A percentile compares a stretch with the other conserved stretches of the same genome.
These are phyloP conservation scores for Aradophagus sp. DNA, from an alignment of 1,140 invertebrate genomes.

Conservation along the genomic window DNA sequence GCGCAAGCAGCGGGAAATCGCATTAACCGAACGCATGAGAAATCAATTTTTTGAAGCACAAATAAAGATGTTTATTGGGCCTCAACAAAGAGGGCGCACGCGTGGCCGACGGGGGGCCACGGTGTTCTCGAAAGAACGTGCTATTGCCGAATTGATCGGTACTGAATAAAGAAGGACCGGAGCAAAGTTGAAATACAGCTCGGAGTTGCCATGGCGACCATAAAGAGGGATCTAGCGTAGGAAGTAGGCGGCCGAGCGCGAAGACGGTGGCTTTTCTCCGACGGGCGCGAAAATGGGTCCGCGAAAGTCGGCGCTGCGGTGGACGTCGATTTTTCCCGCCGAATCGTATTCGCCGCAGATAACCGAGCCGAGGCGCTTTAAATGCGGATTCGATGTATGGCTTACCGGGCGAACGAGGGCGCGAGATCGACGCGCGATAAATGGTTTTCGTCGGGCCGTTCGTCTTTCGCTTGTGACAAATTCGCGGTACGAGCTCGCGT, in stretches of 20 bases:
- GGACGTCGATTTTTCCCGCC: too few species aligned
- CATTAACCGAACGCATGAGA: too few species aligned
- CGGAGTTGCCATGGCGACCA: constrained; percentile 52
- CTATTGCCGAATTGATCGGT: constrained; percentile 57
- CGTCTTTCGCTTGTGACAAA: constrained; percentile 57
- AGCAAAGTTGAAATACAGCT: constrained; percentile 56
- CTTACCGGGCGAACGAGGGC: constrained; percentile 21
- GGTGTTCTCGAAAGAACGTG: constrained; percentile 41
- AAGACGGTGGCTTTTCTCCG: too few species aligned
- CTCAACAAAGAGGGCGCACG: too few species aligned
- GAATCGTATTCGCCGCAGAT: too few species aligned
- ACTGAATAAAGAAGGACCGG: constrained; percentile 52
- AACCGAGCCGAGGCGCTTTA: constrained; percentile 8
- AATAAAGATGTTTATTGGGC: too few species aligned
- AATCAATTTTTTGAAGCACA: too few species aligned
- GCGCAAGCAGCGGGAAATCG: too few species aligned
- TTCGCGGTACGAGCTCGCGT: constrained; percentile 41
- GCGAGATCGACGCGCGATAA: constrained; percentile 54
- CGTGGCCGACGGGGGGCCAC: constrained; percentile 21
- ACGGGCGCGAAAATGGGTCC: constrained; percentile 13
- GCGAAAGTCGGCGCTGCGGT: too few species aligned
- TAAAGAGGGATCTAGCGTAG: constrained; percentile 46
- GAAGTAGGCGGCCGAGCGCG: too few species aligned
- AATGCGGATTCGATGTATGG: constrained; percentile 32
- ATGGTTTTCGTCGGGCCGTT: constrained; percentile 52